Evolutionary conservation across 2,888 invertebrate genomes (phyloP), one percentile per base, ranked within the genome.

Genomic region (Salpingus planirostris): DNA sequence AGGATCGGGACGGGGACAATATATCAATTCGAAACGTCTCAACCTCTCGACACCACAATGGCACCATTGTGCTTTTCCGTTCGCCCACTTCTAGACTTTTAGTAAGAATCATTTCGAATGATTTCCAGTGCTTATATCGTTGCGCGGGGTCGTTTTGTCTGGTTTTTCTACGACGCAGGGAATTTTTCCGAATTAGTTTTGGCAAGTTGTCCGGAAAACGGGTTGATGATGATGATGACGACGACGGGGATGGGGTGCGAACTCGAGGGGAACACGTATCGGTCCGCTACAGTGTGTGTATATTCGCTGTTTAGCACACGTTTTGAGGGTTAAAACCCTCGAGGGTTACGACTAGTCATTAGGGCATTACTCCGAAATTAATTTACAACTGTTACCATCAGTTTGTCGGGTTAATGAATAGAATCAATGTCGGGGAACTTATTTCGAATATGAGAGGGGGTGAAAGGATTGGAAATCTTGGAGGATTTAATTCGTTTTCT

Each of bases 301-400:
- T 38, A 38, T 35, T 35, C 35, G 27, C 29, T 31, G 40, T 40
- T 38, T 38, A 38, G 37, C 28, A 29, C 29, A 29, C 34, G 30
- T 31, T 37, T 42, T 42, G 47, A 32, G 42, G 40, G 36, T 36
- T 39, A 31, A 39, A 37, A 44, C 50, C 50, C 50, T 44, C 42
- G 47, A 44, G 38, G 46, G 45, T 47, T 45, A 49, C 6, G 55
- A 55, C 60, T 56, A 59, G 60, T 60, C 60, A 59, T 60, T 61
- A 62, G 58, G 56, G 59, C 58, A 61, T 60, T 60, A 54, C 59
- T 52, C 52, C 47, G 52, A 61, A 62, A 61, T 61, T 62, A 62
- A 61, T 60, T 61, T 60, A 53, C 55, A 54, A 52, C 50, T 54
- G 53, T 53, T 52, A 49, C 50, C 48, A n/a, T n/a, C n/a, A 49